Evolutionary conservation across 2,797 vertebrate genomes (phyloP), one percentile per base, ranked within the genome.

Genomic region (Coregonus suidteri): DNA sequence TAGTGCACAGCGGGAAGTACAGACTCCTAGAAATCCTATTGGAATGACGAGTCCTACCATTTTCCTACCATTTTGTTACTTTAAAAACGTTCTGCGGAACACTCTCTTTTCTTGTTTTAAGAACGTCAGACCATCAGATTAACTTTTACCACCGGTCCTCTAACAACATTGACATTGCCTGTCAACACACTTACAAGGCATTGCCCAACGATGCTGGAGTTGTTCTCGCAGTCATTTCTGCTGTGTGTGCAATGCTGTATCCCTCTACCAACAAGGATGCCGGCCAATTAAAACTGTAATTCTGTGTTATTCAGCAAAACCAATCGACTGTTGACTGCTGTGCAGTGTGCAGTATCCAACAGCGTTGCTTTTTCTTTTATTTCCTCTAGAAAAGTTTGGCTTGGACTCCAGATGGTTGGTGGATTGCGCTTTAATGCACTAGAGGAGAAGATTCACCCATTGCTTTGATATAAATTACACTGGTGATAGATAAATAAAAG

Each of bases 281-380:
- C 31, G 81, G 87, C 88, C 89, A 93, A 91, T 93, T 92, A 92
- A 84, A 82, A 75, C 77, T 82, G 76, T 16, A 85, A 92, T 90
- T 90, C 75, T 86, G 87, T 86, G 78, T 88, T 91, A 85, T 91
- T 91, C 93, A 89, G 91, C 91, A 88, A 85, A 93, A 89, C 77
- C 84, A 90, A 90, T 88, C 86, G 84, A 84, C 77, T 91, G 84
- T 88, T 85, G 79, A 91, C 88, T 88, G 90, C 90, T 91, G 88
- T 81, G 87, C 41, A 47, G 41, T 47, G 41, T 47, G 41, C 82
- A 69, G 81, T 79, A 80, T 71, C 81, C 71, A 37, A 75, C 80
- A 81, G 84, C 30, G 75, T 14, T 20, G n/a, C 18, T 3, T 31
- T 47, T 41, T 16, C 15, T 69, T 77, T 70, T 89, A 82, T 78